Conservation (phyloP, 2,113 vertebrate genomes). For the Lepisosteus oculatus region DNA sequence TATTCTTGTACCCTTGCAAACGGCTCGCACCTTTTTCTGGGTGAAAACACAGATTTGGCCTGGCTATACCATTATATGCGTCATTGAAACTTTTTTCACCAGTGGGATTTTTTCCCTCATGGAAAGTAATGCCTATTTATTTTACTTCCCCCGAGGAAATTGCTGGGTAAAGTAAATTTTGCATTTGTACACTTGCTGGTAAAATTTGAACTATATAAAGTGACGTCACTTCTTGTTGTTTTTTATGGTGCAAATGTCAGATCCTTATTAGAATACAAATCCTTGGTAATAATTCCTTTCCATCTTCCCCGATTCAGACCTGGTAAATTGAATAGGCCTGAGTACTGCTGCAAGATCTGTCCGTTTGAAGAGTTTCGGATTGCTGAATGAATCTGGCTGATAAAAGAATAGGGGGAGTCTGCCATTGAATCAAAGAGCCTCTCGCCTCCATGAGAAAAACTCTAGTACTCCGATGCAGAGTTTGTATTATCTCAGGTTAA, state of each 20-base stretch:
- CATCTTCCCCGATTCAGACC: slow-evolving; percentile 9
- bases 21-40: too few species aligned
- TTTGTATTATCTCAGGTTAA: slow-evolving; percentile 74
- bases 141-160: too few species aligned
- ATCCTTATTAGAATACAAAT: slow-evolving; percentile 16
- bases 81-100: too few species aligned
- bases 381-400: not conserved
- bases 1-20: too few species aligned
- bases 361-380: not conserved
- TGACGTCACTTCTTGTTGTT: slow-evolving; percentile 26
- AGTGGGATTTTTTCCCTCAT: too few species aligned
- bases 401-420: not conserved
- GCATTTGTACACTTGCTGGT: too few species aligned
- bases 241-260: slow-evolving; percentile 41
- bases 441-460: slow-evolving; percentile 40
- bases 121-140: too few species aligned
- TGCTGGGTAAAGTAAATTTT: too few species aligned
- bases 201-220: too few species aligned
- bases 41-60: not conserved
- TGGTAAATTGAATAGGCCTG: not conserved
- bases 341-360: not conserved
- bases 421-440: slow-evolving; percentile 45
- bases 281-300: not conserved
- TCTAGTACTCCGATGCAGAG: slow-evolving; percentile 56
- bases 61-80: not conserved